Evolutionary conservation across 1,140 invertebrate genomes (phyloP), one percentile per base, ranked within the genome.

Genomic region (Bacillus rossius): DNA sequence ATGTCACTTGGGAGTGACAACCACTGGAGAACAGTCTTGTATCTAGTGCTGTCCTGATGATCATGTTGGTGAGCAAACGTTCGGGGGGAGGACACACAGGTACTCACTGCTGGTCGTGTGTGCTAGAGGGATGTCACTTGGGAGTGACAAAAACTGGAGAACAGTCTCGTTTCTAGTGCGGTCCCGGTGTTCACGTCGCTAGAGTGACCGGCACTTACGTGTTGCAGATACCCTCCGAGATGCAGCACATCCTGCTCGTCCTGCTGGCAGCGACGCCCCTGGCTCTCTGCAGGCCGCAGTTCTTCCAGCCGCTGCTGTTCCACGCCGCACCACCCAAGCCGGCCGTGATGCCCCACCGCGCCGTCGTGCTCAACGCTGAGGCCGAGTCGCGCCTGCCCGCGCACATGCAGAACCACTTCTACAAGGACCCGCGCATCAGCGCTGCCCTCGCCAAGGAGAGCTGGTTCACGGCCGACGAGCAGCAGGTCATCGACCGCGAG

Each of bases 371-470:
- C 2, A 85, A 81, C 61, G 73, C 81, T 0, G 73, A 77, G 4
- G 75, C 78, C 63, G 84, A 87, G 65, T 72, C 81, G 0, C 69
- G 76, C 42, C 65, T 86, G 17, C 84, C 84, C 0, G 67, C 72
- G 0, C 80, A 87, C 55, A 68, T 88, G 2, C 67, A 79, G 45
- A 87, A 91, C 66, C 78, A 84, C 0, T 91, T 91, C 68, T 92
- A 89, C 67, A 85, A 84, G 62, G 85, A 92, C 73, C 88, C 88
- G 0, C 67, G 72, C 5, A 81, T 89, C 7, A 87, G 84, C 13
- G 80, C 81, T 13, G 81, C 77, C 1, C 72, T 92, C 4, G 87
- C 88, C 1, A 82, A 85, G 63, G 85, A 87, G 63, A 88, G 86
- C 1, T 88, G 88, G 84, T 83, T 89, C 52, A 76, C 78, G 0